Base-by-base conservation (phyloP, 2,888 invertebrate species). In the Orthosia gothica region DNA sequence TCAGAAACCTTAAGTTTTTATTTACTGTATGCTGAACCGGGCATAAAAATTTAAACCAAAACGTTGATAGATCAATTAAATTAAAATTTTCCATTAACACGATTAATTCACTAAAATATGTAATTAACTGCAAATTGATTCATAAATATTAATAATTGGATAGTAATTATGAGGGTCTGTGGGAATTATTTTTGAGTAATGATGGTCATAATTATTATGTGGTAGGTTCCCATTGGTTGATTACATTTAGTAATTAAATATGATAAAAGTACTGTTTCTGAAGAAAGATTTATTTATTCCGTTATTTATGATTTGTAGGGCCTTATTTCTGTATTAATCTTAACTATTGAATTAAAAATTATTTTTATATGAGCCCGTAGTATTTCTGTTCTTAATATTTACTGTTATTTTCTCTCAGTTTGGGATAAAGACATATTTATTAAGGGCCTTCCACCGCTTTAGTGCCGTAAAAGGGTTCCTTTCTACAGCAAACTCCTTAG, bases 61-160 rank as follows among this genome's bases (percentile, higher is more conserved):
- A 20, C 4, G n/a, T 72, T 74, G 61, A 81, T 59, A 59, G 18
- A 78, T 70, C 47, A 52, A 66, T 64, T 62, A 15, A 65, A 65
- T 77, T 70, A 65, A 70, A 74, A 70, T 40, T 5, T 20, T 20
- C 57, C 52, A 76, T 70, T 75, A 76, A 59, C 49, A 49, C n/a
- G 2, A 64, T 66, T 40, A 52, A 67, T 58, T 13, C 45, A 73
- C 50, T 70, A 69, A 72, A 81, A 63, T 66, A 58, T 23, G 18
- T 76, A 81, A 76, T 84, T 81, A 79, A 64, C 61, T 55, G 61
- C 32, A 76, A 82, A 85, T 87, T 85, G 70, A 74, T 69, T 74
- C 59, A 87, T 85, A 72, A 81, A 87, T 87, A 71, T 82, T 74
- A 68, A 76, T 73, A 67, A 76, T 67, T 69, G 54, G 47, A 12